These are phyloP conservation scores for Ganaspis brasiliensis DNA, from an alignment of 2,888 invertebrate genomes.

Conservation along the genomic window DNA sequence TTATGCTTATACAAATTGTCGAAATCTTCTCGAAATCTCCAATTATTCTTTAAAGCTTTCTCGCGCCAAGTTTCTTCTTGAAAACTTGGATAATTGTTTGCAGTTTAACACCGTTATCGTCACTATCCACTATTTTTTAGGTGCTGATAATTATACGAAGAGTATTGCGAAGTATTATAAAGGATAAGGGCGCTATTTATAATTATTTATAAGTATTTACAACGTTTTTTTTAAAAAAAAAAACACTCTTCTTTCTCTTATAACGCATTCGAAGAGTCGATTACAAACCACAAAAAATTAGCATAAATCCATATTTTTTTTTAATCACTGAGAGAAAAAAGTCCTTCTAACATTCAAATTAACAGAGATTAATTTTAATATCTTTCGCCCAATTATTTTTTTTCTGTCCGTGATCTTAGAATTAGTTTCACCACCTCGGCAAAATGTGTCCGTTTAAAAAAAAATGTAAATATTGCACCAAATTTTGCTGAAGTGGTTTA, in stretches of 20 bases:
- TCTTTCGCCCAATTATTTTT: too few species aligned
- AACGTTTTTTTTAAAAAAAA: conserved; percentile 12
- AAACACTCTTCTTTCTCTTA: background rate
- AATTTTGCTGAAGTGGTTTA: conserved; percentile 13
- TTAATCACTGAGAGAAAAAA: background rate
- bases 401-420: background rate
- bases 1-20: background rate
- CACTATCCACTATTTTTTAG: conserved; percentile 7
- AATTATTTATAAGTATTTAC: conserved; percentile 37
- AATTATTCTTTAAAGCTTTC: background rate
- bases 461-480: background rate
- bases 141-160: conserved; percentile 37
- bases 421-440: background rate
- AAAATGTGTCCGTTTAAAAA: background rate
- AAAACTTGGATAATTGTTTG: background rate
- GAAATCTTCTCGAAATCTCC: background rate
- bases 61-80: background rate
- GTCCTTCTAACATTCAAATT: too few species aligned
- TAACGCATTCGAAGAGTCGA: background rate
- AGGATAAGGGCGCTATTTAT: conserved; percentile 30
- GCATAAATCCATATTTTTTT: background rate
- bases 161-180: conserved; percentile 37
- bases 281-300: background rate
- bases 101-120: conserved; percentile 1
- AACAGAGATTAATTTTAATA: too few species aligned